Base-by-base conservation (phyloP, 2,797 vertebrate species). In the Thunnus albacares region DNA sequence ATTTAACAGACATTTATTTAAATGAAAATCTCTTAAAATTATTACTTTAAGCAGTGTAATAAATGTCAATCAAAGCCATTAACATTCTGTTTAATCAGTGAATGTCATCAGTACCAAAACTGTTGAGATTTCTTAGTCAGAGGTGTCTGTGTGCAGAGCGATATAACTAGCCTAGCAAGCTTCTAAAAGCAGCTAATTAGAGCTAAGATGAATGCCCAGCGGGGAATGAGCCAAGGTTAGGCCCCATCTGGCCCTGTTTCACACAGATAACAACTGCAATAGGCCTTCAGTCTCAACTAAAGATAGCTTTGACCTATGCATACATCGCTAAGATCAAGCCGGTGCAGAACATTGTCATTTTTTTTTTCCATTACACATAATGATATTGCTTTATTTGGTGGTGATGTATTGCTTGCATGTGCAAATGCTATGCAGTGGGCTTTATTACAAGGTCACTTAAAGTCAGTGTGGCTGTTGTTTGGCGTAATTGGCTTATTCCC, bases 111-210 rank as follows among this genome's bases (percentile, higher is more conserved):
- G 20, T 8, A 52, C 52, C 17, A 52, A 57, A 45, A 72, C 4
- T 3, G 52, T 35, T 28, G 26, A 41, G 35, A 41, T 63, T 75
- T 63, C 15, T 65, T 30, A 71, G 43, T 53, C 41, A 24, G 67
- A 82, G 58, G 51, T 75, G 68, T 84, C 26, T 67, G 58, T 65
- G 65, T 81, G 77, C 79, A 71, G 8, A 65, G 49, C 1, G 24
- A 69, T 64, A 69, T 43, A 74, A 67, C 63, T 33, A 58, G 52
- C 64, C 62, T 15, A 35, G 76, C 45, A 20, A 79, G 82, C 78
- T 77, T 83, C 77, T 89, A 84, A 77, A 83, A 85, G 77, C 68
- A 82, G 71, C 83, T 90, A 90, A 91, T 92, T 91, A 88, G 79
- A 77, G 62, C 77, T 77, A 83, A 87, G 80, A 90, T 71, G 49